These are phyloP conservation scores for Datnioides undecimradiatus DNA, from an alignment of 2,113 vertebrate species.

Conservation along the genomic window DNA sequence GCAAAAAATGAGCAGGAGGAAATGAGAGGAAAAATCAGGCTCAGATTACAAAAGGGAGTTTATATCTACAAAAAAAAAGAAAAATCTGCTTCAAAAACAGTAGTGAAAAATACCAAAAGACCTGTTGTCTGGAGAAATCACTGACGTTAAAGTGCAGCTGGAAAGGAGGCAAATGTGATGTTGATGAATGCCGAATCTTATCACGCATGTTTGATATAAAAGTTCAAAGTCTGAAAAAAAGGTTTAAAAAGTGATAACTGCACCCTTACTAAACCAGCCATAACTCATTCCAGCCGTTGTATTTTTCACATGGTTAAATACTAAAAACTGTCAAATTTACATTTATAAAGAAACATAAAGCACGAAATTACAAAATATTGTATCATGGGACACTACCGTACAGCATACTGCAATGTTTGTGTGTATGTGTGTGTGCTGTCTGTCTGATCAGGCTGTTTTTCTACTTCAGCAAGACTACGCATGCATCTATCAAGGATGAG, in stretches of 20 bases:
- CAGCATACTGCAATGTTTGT: not conserved
- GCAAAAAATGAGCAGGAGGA: not conserved
- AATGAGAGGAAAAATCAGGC: not conserved
- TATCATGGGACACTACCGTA: not conserved
- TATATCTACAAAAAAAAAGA: not conserved
- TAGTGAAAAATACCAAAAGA: not conserved
- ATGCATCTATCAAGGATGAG: conserved; percentile 32
- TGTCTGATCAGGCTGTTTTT: conserved; percentile 51
- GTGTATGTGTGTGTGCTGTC: not conserved
- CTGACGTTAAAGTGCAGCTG: not conserved
- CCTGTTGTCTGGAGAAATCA: not conserved
- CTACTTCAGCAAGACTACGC: conserved; percentile 58
- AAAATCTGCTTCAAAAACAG: not conserved
- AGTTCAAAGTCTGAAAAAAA: not conserved
- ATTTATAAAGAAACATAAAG: not conserved
- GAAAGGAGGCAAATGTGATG: not conserved
- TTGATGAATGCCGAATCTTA: not conserved
- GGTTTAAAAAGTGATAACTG: not conserved
- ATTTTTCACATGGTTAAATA: too few relatives aligned
- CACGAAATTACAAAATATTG: not conserved
- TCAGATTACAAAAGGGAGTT: not conserved
- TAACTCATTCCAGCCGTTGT: too few relatives aligned
- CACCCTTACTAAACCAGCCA: not conserved
- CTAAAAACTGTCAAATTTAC: not conserved
- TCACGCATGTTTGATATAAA: not conserved